Conservation (phyloP, 2,113 vertebrate species). For the Damaliscus lunatus region DNA sequence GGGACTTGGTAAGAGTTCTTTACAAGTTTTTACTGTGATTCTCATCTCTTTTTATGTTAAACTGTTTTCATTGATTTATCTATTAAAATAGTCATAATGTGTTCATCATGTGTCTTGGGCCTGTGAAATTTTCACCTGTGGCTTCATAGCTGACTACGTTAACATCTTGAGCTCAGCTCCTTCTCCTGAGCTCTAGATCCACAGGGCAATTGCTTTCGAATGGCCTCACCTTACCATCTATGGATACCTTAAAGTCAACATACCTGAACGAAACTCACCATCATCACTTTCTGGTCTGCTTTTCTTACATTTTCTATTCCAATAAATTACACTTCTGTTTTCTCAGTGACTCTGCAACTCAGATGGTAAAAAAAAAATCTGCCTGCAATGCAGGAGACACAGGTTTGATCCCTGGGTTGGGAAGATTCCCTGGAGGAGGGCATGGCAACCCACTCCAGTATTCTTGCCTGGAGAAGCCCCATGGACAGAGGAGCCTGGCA, state of each 20-base stretch:
- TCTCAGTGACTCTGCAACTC: background rate
- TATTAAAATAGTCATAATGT: background rate
- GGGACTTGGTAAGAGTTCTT: background rate
- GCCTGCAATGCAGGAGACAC: background rate
- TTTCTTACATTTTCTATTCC: background rate
- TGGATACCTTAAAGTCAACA: background rate
- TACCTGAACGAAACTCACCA: background rate
- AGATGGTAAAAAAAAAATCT: background rate
- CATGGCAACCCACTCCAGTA: background rate
- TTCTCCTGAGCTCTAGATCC: background rate
- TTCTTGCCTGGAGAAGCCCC: background rate
- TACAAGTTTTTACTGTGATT: background rate
- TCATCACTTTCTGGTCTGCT: background rate
- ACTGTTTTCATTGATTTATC: background rate
- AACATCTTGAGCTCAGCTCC: background rate
- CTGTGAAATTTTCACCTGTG: background rate
- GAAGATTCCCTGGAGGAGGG: background rate
- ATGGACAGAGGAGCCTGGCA: background rate
- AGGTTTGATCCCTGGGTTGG: background rate
- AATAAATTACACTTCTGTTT: background rate
- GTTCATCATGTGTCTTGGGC: background rate
- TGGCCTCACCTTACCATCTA: background rate
- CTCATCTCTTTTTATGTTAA: constrained; percentile 5
- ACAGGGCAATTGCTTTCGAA: background rate
- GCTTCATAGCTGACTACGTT: background rate